A percentile compares a stretch with the other conserved stretches of the same genome.
Evolutionary conservation across 1,140 invertebrate species (phyloP).

Genomic region (Bicyclus anynana): DNA sequence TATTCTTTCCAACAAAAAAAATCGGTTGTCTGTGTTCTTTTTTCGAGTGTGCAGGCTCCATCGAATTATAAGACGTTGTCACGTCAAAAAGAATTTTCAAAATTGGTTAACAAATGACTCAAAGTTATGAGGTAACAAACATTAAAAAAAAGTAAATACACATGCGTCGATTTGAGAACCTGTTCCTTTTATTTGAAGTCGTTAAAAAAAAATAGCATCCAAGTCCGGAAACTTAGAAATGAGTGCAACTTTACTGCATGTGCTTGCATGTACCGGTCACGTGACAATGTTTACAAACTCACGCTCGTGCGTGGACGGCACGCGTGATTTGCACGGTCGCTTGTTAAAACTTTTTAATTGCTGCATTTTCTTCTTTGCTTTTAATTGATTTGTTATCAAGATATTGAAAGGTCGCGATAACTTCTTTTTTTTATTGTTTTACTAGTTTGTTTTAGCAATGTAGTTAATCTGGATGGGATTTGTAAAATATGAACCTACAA

Average conservation of each 20-base stretch:
- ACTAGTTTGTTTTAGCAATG: neutral
- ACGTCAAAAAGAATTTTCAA: no score
- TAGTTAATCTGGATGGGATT: no score
- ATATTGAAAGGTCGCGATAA: neutral
- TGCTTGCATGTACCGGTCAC: neutral
- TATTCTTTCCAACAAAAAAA: no score
- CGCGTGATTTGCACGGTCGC: neutral
- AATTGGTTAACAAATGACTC: no score
- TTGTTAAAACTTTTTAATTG: conserved; percentile 5
- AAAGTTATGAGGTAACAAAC: no score
- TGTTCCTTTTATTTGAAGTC: no score
- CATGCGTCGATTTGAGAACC: no score
- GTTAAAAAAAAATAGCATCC: neutral
- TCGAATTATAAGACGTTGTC: no score
- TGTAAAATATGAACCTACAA: no score
- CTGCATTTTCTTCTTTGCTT: neutral
- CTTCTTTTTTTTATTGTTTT: neutral
- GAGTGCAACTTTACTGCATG: neutral
- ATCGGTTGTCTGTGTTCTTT: no score
- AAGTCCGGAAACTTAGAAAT: neutral
- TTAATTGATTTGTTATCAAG: neutral
- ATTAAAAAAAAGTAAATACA: no score
- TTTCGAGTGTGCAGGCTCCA: no score
- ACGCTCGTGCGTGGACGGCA: neutral
- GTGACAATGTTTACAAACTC: neutral